phyloP scores from a whole-genome alignment of 2,888 invertebrate species.

The Xanthia icteritia region DNA sequence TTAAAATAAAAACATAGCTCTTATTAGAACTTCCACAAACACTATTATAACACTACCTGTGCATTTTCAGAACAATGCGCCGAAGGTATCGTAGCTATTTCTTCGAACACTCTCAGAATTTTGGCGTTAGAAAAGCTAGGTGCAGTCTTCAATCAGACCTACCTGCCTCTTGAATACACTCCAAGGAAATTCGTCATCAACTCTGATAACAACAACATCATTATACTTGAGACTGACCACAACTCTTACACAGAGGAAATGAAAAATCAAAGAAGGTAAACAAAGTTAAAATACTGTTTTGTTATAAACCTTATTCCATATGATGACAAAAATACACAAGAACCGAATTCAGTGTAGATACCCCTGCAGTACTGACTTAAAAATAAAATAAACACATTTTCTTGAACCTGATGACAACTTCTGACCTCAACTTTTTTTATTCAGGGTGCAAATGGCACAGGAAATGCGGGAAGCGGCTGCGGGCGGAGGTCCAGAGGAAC shows the following conservation, averaged over 20 bases:
- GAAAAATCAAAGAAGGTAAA: conserved; percentile 94
- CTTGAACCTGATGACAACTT: neutral
- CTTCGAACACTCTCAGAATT: conserved; percentile 98
- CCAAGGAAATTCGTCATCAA: conserved; percentile 98
- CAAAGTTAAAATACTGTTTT: neutral
- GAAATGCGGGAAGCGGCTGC: conserved; percentile 99
- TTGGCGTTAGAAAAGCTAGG: conserved; percentile 99
- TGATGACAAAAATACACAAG: conserved; percentile 86
- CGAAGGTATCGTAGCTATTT: conserved; percentile 99
- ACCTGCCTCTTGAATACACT: conserved; percentile 98
- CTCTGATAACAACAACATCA: conserved; percentile 96
- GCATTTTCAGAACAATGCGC: conserved; percentile 96
- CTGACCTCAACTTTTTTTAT: conserved; percentile 21
- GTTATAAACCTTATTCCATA: conserved; percentile 39
- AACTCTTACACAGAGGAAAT: conserved; percentile 99
- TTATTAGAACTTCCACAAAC: neutral
- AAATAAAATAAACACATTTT: neutral
- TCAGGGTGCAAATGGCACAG: conserved; percentile 98
- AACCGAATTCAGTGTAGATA: conserved; percentile 83
- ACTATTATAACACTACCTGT: conserved; percentile 55
- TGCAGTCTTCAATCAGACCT: conserved; percentile 99
- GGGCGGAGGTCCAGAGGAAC: conserved; percentile 96
- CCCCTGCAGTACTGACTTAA: conserved; percentile 86
- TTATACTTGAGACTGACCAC: conserved; percentile 99
- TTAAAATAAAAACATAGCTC: conserved; percentile 35